These are phyloP conservation scores for Chlamydotis undulata DNA, from an alignment of 2,113 vertebrate species.

Conservation along the genomic window DNA sequence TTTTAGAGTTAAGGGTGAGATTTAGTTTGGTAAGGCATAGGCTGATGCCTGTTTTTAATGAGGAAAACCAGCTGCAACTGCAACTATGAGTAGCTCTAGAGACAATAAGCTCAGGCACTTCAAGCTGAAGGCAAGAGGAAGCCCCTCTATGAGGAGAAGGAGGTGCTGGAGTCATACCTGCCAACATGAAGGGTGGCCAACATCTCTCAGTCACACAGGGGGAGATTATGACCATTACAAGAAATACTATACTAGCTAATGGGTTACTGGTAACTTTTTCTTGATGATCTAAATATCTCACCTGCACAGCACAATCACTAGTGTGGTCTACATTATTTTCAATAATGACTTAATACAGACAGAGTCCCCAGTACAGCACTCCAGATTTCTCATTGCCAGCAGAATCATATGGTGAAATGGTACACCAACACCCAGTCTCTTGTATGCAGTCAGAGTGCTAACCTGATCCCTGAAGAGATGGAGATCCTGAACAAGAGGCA, in stretches of 20 bases:
- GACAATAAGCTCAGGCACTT: neutral
- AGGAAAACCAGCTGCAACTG: neutral
- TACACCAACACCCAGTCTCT: constrained; percentile 81
- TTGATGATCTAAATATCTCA: constrained; percentile 89
- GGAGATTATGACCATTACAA: constrained; percentile 86
- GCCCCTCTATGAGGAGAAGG: neutral
- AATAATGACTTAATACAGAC: constrained; percentile 89
- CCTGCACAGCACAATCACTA: constrained; percentile 87
- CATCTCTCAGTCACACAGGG: constrained; percentile 85
- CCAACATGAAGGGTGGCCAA: constrained; percentile 77
- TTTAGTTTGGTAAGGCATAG: neutral
- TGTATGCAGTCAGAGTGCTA: constrained; percentile 88
- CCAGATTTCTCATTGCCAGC: constrained; percentile 84
- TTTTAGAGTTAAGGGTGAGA: neutral
- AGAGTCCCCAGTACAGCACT: constrained; percentile 91
- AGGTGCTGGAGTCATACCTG: neutral
- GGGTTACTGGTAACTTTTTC: constrained; percentile 87
- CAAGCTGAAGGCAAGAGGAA: neutral
- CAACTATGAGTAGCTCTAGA: neutral
- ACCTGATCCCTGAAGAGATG: constrained; percentile 88
- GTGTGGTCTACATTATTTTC: constrained; percentile 88
- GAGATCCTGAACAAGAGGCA: constrained; percentile 87
- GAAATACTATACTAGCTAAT: constrained; percentile 84
- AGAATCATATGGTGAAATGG: constrained; percentile 87
- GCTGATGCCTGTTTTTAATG: neutral